phyloP scores from a whole-genome alignment of 2,888 invertebrate species.

The Apodemia hepburni region DNA sequence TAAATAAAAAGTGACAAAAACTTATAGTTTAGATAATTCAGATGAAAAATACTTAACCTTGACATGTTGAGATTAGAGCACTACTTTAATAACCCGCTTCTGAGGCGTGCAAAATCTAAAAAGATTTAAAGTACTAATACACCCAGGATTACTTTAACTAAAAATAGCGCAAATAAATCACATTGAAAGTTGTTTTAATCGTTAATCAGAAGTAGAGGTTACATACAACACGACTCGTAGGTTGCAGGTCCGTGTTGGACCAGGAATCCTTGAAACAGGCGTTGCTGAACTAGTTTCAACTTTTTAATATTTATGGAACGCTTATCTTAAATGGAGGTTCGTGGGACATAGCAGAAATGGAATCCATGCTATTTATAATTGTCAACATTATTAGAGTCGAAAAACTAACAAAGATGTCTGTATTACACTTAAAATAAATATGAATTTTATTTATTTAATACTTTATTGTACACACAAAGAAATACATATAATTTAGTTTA shows the following conservation, averaged over 20 bases:
- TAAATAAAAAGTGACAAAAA: too few species aligned
- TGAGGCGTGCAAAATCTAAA: too few species aligned
- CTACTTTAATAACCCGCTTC: too few species aligned
- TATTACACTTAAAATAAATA: background rate
- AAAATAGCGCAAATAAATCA: constrained; percentile 12
- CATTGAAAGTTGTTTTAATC: constrained; percentile 23
- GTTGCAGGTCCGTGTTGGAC: constrained; percentile 34
- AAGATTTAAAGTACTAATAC: background rate
- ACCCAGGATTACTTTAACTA: background rate
- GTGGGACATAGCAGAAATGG: background rate
- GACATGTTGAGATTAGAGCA: too few species aligned
- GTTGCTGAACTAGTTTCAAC: constrained; percentile 30
- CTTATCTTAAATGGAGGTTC: constrained; percentile 6
- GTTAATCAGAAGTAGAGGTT: constrained; percentile 19
- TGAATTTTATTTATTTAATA: too few species aligned
- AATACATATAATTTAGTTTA: too few species aligned
- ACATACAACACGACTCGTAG: constrained; percentile 32
- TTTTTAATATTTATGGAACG: constrained; percentile 20
- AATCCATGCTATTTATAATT: background rate
- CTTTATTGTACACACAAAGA: too few species aligned
- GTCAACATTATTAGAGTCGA: background rate
- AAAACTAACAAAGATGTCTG: background rate
- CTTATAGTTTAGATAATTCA: too few species aligned
- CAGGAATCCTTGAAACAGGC: constrained; percentile 34
- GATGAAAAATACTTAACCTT: too few species aligned